Evolutionary conservation across 2,113 vertebrate genomes (phyloP), one percentile per base, ranked within the genome.

Genomic region (Pteruthius melanotis): DNA sequence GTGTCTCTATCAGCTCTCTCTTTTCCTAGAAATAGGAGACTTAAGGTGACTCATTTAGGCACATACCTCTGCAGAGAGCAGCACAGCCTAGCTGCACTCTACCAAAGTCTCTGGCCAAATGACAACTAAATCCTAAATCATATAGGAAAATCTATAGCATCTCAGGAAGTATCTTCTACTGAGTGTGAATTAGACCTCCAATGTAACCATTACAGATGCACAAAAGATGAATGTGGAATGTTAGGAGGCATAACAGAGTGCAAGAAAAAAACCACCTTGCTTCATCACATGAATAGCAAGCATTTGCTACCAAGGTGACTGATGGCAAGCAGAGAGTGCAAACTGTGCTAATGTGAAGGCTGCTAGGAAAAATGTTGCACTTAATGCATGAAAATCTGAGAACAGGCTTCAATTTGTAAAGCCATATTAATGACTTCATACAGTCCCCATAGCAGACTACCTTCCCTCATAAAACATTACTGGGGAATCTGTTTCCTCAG

Each of bases 401-500:
- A 88, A 72, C 2, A 0, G 45, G 26, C 49, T 83, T 90, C 60
- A 71, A 9, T 94, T 80, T 83, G 26, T 54, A 70, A 57, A 61
- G 42, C 28, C 21, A 2, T 19, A 44, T 45, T 69, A 83, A 80
- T 65, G 40, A n/a, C 33, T 74, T 86, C 59, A 8, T 70, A 23
- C 5, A 37, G 45, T 26, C 15, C 11, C 39, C n/a, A 8, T 1
- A 66, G 70, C 37, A 23, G 21, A n/a, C 60, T 59, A 30, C 35
- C 42, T 30, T 33, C 54, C 44, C 39, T 47, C 0, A 0, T 3
- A 5, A 68, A 88, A 63, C 0, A 0, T 65, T 76, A 60, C 44
- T 27, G 27, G 28, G 26, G n/a, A 83, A 78, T 49, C 44, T 81
- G 52, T 66, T 65, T 30, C 85, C 57, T 66, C 24, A 83, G 50